Evolutionary conservation across 2,888 invertebrate species (phyloP).

Genomic region (Timema podura): DNA sequence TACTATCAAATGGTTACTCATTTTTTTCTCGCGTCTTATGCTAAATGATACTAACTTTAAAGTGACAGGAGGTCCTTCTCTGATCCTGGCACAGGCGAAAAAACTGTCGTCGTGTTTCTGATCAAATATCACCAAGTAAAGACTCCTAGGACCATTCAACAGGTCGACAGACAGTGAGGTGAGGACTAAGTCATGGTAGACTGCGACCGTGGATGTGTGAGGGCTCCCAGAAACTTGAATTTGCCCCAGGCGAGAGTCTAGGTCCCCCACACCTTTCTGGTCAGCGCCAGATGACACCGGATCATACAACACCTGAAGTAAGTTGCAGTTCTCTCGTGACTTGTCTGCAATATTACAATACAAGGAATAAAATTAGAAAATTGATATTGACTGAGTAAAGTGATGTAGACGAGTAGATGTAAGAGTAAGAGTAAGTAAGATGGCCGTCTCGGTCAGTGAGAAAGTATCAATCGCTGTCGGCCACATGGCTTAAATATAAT

Average conservation of each 20-base stretch:
- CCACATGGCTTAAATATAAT: too few relatives aligned
- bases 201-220: constrained; percentile 36
- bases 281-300: constrained; percentile 67
- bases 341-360: constrained; percentile 47
- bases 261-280: constrained; percentile 67
- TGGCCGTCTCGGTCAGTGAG: too few relatives aligned
- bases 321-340: constrained; percentile 74
- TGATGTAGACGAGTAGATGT: too few relatives aligned
- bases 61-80: constrained; percentile 59
- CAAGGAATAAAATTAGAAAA: too few relatives aligned
- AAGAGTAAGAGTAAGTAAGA: too few relatives aligned
- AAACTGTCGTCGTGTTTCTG: constrained; percentile 69
- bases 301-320: constrained; percentile 79
- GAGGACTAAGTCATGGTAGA: constrained; percentile 68
- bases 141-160: constrained; percentile 66
- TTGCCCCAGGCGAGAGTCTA: constrained; percentile 71
- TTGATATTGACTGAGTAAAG: too few relatives aligned
- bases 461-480: too few relatives aligned
- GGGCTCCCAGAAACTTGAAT: constrained; percentile 64
- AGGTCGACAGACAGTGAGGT: constrained; percentile 69
- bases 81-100: constrained; percentile 78
- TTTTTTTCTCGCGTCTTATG: background rate
- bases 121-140: constrained; percentile 80
- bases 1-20: too few relatives aligned
- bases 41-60: constrained; percentile 59